Base-by-base conservation (phyloP, 92 coral and sea anemone species). In the Siderastrea radians region DNA sequence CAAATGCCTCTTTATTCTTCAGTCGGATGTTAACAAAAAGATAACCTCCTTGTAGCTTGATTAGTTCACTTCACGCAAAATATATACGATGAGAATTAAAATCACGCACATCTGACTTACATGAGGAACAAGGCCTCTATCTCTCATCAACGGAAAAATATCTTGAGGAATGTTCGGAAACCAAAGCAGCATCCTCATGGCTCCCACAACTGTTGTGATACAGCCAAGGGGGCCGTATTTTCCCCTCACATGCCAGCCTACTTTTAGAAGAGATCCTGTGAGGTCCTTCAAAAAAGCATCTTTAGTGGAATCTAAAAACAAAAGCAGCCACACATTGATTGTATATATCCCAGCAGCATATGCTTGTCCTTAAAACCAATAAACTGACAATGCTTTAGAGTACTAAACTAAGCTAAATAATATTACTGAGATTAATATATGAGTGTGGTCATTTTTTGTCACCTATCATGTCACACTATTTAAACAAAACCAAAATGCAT, bases 181-280 rank as follows among this genome's bases (percentile, higher is more conserved):
- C 95, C 95, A 85, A 12, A 59, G 74, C 87, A 97, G 88, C 75
- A 97, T 90, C 70, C 82, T 72, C 57, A 70, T 82, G 19, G 98
- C 98, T 38, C 99, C 98, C n/a, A 94, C 83, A 55, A 89, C 90
- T 11, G 96, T 82, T n/a, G 90, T 82, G 54, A 97, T 81, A 54
- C 98, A 95, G 84, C 98, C 92, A 86, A 97, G 87, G 13, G 98
- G 98, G 26, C 98, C 99, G 81, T 97, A 97, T 71, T 96, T 97
- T 14, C 99, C 99, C 70, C 98, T 89, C 55, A 90, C 93, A 89
- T 93, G 94, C 96, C 92, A 94, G 93, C 94, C 95, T 78, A 89
- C 92, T 46, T 84, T 78, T 13, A 96, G 81, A 52, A 97, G 93
- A 63, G 90, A 83, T 85, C 80, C 86, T 1, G 94, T 72, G 2